Evolutionary conservation across 2,113 vertebrate genomes (phyloP), one percentile per base, ranked within the genome.

Genomic region (Holacanthus passer): DNA sequence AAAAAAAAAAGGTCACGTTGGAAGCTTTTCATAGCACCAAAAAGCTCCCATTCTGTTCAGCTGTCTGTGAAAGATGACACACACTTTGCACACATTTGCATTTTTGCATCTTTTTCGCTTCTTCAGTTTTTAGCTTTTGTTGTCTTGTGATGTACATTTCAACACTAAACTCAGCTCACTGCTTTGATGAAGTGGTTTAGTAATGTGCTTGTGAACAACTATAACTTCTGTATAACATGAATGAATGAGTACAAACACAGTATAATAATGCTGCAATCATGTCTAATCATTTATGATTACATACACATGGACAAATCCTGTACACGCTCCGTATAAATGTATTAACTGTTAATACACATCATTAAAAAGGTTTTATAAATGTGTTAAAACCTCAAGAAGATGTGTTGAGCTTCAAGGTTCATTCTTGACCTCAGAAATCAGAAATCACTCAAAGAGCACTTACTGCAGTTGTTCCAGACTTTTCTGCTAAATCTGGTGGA

Each of bases 41-140:
- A 48, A 73, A 76, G 71, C 43, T 64, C 11, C 7, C 37, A 4
- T 70, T 83, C 83, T 71, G 62, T 67, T 79, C 48, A 64, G 66
- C 8, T 13, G 13, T 81, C 69, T 82, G 55, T 77, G 77, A 47
- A 60, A 79, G 79, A 68, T 73, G 60, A 82, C 32, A 76, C 60
- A 83, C 64, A 70, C 71, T 77, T 64, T 68, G 59, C 75, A 65
- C 62, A 43, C 39, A 47, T 59, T 82, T 65, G 55, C 12, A 47
- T 58, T 35, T 24, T 45, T 39, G 53, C 53, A 55, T 41, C 24
- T 35, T 20, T n/a, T 53, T 32, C 65, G 13, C 12, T 45, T n/a
- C 7, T 63, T 41, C 58, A 22, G 20, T 60, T 27, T 47, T 47
- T 24, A 37, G 3, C 20, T 68, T 56, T 1, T 59, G 13, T 22